These are phyloP conservation scores for Psittacula derbiana DNA, from an alignment of 2,797 vertebrate genomes.

Conservation along the genomic window DNA sequence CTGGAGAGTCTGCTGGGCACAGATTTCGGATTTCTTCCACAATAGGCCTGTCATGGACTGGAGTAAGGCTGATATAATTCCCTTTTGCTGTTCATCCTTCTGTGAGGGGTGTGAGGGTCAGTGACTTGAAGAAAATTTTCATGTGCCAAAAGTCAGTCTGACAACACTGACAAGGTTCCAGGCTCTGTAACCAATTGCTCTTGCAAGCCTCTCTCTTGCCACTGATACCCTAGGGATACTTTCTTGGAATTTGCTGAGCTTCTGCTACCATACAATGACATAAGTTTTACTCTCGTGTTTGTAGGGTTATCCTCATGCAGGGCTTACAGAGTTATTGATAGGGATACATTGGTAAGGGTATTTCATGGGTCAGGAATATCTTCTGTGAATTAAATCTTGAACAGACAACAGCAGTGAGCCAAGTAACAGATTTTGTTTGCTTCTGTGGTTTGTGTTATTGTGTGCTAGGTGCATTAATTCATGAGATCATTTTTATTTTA, in stretches of 20 bases:
- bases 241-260: background rate
- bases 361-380: background rate
- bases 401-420: background rate
- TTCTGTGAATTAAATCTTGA: background rate
- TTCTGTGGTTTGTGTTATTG: background rate
- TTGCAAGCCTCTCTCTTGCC: background rate
- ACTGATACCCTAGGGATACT: background rate
- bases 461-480: background rate
- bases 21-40: background rate
- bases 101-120: background rate
- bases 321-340: background rate
- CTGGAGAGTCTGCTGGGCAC: background rate
- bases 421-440: background rate
- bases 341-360: background rate
- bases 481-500: background rate
- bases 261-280: background rate
- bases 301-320: background rate
- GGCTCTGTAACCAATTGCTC: background rate
- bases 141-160: background rate
- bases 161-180: background rate
- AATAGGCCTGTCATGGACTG: background rate
- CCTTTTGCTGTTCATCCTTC: background rate
- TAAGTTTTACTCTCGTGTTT: background rate
- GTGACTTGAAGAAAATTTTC: background rate
- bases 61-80: background rate